These are phyloP conservation scores for Desmophyllum pertusum DNA, from an alignment of 92 coral and sea anemone species.

Conservation along the genomic window DNA sequence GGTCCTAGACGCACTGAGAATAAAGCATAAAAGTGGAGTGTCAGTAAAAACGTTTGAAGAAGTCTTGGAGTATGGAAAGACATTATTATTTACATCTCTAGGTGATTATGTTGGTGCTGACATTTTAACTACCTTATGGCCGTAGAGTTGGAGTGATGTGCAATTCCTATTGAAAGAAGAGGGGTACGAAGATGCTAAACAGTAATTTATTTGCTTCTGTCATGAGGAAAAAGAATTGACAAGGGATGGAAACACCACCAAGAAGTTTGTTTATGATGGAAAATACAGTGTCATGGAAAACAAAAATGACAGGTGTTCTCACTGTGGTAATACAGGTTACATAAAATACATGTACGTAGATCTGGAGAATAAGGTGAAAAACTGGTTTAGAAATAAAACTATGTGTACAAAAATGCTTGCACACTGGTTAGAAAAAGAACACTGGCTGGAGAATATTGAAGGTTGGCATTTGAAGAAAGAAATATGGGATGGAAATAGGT, in stretches of 20 bases:
- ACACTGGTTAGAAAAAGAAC: slow-evolving; percentile 77
- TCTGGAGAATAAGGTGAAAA: slow-evolving; percentile 54
- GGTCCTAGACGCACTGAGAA: slow-evolving; percentile 69
- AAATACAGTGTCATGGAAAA: slow-evolving; percentile 63
- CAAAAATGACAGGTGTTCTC: slow-evolving; percentile 48
- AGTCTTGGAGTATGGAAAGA: slow-evolving; percentile 70
- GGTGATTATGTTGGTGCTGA: slow-evolving; percentile 61
- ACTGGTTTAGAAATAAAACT: slow-evolving; percentile 55
- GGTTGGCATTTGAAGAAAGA: slow-evolving; percentile 41
- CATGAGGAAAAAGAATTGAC: slow-evolving; percentile 42
- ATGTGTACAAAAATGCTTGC: slow-evolving; percentile 61
- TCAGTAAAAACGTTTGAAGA: slow-evolving; percentile 72
- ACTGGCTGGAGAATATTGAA: slow-evolving; percentile 61
- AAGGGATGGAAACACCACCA: slow-evolving; percentile 63
- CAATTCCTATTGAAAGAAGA: slow-evolving; percentile 68
- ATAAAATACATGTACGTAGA: slow-evolving; percentile 71
- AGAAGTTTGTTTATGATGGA: slow-evolving; percentile 55
- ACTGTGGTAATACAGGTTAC: slow-evolving; percentile 62
- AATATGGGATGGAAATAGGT: slow-evolving; percentile 36
- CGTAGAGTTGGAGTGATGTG: slow-evolving; percentile 60
- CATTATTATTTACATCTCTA: slow-evolving; percentile 39
- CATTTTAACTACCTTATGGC: slow-evolving; percentile 63
- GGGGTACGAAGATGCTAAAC: slow-evolving; percentile 70
- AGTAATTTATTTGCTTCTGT: slow-evolving; percentile 60
- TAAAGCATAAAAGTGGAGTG: slow-evolving; percentile 68